Base-by-base conservation (phyloP, 2,113 vertebrate genomes). In the Dromaius novaehollandiae region DNA sequence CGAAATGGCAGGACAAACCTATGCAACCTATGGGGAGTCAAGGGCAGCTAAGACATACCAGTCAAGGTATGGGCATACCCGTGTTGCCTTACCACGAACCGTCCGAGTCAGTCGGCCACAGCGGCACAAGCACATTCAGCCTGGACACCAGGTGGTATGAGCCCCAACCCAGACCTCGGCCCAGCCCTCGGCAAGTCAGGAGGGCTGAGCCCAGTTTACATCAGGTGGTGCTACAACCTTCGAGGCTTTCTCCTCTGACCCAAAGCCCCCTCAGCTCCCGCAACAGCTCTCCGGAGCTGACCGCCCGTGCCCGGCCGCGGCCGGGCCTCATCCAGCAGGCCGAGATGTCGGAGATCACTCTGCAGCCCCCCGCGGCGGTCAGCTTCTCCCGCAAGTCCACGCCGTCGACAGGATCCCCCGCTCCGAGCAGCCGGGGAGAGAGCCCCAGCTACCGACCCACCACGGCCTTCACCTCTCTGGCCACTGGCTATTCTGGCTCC, bases 41-140 rank as follows among this genome's bases (percentile, higher is more conserved):
- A 97, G 99, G 99, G 98, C 99, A 99, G 98, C 99, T 99, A 98
- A 99, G 99, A 99, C 99, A 99, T 98, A 99, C 99, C 98, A 98
- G 99, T 98, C 99, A 99, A 98, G 99, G 99, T 97, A 99, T 99
- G 99, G 99, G 99, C 97, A 99, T 99, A 98, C 99, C 99, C 96
- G 99, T 99, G 98, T 99, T 99, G 99, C 99, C 99, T 99, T 99
- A 99, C 98, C 99, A 99, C 93, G 99, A 99, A 98, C 98, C 99
- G 79, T 98, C 98, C 40, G 98, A 98, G 98, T 98, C 99, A 98
- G 96, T 97, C 91, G 98, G 97, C 92, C 98, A 98, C 76, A 98
- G 98, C 88, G 99, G 99, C 98, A 99, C 99, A 98, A 99, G 99
- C 98, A 99, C 99, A 98, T 99, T 99, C 96, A 98, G 99, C 98